Conservation (phyloP, 92 coral and sea anemone species). For the Epizoanthus rinbou region DNA sequence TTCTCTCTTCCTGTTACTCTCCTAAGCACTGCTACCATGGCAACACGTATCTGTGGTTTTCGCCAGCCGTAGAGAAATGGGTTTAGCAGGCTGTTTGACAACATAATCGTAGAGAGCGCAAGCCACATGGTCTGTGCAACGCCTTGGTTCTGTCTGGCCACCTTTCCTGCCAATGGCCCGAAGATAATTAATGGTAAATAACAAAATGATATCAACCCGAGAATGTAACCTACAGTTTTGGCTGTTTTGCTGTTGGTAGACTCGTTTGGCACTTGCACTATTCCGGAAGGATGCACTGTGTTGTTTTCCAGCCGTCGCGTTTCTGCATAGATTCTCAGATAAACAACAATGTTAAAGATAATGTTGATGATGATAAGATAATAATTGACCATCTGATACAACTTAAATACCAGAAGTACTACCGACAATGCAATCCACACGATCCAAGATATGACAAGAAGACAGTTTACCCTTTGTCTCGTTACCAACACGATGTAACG, state of each 20-base stretch:
- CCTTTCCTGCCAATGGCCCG: not conserved
- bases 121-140: not conserved
- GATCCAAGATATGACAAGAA: not conserved
- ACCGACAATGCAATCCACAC: not conserved
- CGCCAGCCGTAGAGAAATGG: not conserved
- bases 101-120: not conserved
- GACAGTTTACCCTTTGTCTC: not conserved
- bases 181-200: not conserved
- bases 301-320: not conserved
- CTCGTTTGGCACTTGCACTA: too few species aligned
- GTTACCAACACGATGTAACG: not conserved
- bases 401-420: not conserved
- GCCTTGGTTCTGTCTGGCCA: not conserved
- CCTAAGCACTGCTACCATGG: not conserved
- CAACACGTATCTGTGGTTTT: not conserved
- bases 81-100: not conserved
- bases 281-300: not conserved
- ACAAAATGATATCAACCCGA: not conserved
- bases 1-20: not conserved
- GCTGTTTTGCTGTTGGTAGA: not conserved
- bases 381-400: not conserved
- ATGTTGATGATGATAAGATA: not conserved
- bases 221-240: not conserved
- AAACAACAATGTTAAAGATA: not conserved
- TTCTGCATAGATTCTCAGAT: not conserved